A percentile compares a stretch with the other conserved stretches of the same genome.
Evolutionary conservation across 2,888 invertebrate species (phyloP).

Genomic region (Hirtodrosophila histrioides): DNA sequence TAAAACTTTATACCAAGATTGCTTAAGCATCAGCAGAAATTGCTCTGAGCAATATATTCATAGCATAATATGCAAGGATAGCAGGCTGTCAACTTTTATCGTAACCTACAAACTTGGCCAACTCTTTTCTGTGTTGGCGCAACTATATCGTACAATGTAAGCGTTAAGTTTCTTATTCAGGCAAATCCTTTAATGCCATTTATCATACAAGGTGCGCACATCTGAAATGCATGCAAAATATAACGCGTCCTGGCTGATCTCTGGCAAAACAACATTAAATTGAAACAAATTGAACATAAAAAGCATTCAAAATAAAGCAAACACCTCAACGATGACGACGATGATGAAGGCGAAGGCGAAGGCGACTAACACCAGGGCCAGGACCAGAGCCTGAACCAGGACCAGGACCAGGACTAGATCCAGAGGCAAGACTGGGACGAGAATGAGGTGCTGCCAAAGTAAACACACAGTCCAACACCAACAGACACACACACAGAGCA

Average conservation of each 20-base stretch:
- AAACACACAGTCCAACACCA: constrained; percentile 59
- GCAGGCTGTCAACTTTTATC: constrained; percentile 17
- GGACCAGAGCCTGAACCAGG: constrained; percentile 9
- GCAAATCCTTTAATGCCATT: constrained; percentile 77
- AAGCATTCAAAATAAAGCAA: constrained; percentile 79
- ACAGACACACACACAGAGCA: constrained; percentile 33
- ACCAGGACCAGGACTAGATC: constrained; percentile 23
- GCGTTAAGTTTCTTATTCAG: constrained; percentile 63
- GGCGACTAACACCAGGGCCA: constrained; percentile 11
- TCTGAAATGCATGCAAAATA: constrained; percentile 74
- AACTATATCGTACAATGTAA: constrained; percentile 35
- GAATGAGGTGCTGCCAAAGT: constrained; percentile 66
- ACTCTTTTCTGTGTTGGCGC: constrained; percentile 27
- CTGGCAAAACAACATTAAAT: constrained; percentile 76
- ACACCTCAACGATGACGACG: constrained; percentile 59
- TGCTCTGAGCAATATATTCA: constrained; percentile 12
- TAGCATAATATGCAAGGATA: constrained; percentile 27
- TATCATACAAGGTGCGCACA: constrained; percentile 66
- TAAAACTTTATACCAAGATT: neutral
- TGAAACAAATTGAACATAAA: constrained; percentile 79
- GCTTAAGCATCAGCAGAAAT: constrained; percentile 2
- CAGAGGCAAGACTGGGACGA: constrained; percentile 41
- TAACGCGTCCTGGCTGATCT: constrained; percentile 69
- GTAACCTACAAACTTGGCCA: constrained; percentile 32
- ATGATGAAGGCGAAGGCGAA: constrained; percentile 12